Evolutionary conservation across 2,113 vertebrate genomes (phyloP), one percentile per base, ranked within the genome.

Genomic region (Scopus umbretta): DNA sequence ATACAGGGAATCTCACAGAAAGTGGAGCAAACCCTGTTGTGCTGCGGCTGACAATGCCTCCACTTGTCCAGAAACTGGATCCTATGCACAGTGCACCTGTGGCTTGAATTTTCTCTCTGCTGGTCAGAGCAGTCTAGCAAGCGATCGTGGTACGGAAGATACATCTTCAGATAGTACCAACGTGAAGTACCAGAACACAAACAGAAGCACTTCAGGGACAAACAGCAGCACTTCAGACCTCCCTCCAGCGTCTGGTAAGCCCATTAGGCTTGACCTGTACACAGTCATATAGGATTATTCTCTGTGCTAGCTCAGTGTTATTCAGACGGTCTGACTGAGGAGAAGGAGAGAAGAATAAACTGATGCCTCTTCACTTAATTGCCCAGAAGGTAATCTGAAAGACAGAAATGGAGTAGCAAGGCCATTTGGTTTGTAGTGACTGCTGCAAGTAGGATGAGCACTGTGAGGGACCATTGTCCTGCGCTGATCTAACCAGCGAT

Each of bases 211-310:
- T 40, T 56, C 94, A 32, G 97, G 96, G 65, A 67, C 96, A 52
- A 97, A 63, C 52, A 76, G 78, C 52, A 91, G 88, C 90, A 55
- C 96, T 76, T 43, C 97, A 40, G 98, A 98, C 62, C 93, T 95
- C 62, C 97, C 98, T 38, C 93, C 97, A 56, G 97, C 92, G 38
- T 98, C 98, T n/a, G 98, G 98, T 98, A 94, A 99, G 97, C 97
- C 84, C 34, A 7, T n/a, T 50, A 61, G 15, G 11, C 43, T 72
- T 65, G 47, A 55, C 40, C 9, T 2, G 0, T 68, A 36, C 22
- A 2, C 16, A 16, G 32, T 25, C 19, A 1, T 18, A 18, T 11
- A 38, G 47, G 32, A n/a, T 79, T 85, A 14, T 75, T 63, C 29
- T 84, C 38, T 38, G 36, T 62, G 45, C 34, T 70, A 42, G 25